These are phyloP conservation scores for Montipora cactus DNA, from an alignment of 64 coral and sea anemone genomes.

Conservation along the genomic window DNA sequence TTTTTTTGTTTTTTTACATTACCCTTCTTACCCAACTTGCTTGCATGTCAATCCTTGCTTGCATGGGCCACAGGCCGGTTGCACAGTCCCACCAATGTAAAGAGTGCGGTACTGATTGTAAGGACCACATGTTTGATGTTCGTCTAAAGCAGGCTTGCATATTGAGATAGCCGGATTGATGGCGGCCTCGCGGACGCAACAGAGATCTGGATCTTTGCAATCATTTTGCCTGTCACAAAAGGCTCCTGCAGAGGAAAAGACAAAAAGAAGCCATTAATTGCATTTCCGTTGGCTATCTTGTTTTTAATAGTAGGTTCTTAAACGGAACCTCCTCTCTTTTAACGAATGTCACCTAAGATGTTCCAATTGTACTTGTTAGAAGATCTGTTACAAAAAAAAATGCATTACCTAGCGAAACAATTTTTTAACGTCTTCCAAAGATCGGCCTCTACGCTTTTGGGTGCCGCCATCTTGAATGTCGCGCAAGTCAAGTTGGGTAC, in stretches of 20 bases:
- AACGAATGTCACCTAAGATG: no score
- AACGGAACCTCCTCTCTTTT: no score
- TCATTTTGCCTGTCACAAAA: constrained; percentile 99
- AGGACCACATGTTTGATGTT: constrained; percentile 98
- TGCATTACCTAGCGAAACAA: no score
- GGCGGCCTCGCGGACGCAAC: constrained; percentile 95
- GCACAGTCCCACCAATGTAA: constrained; percentile 97
- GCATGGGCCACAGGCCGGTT: constrained; percentile 94
- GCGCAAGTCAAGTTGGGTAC: no score
- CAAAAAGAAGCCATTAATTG: neutral
- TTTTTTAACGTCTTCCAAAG: no score
- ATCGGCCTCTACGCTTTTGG: no score
- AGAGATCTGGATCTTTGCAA: constrained; percentile 92
- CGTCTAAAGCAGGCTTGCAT: constrained; percentile 95
- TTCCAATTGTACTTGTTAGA: no score
- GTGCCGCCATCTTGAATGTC: no score
- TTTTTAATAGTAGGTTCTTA: no score
- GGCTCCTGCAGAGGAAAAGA: constrained; percentile 56
- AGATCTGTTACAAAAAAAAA: no score
- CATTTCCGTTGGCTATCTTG: neutral
- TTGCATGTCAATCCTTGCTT: constrained; percentile 97
- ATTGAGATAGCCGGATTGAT: constrained; percentile 98
- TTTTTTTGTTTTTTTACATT: neutral
- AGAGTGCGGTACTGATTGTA: constrained; percentile 98
- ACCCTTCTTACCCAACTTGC: constrained; percentile 95